Conservation (phyloP, 1,140 invertebrate genomes). For the Cephus cinctus region DNA sequence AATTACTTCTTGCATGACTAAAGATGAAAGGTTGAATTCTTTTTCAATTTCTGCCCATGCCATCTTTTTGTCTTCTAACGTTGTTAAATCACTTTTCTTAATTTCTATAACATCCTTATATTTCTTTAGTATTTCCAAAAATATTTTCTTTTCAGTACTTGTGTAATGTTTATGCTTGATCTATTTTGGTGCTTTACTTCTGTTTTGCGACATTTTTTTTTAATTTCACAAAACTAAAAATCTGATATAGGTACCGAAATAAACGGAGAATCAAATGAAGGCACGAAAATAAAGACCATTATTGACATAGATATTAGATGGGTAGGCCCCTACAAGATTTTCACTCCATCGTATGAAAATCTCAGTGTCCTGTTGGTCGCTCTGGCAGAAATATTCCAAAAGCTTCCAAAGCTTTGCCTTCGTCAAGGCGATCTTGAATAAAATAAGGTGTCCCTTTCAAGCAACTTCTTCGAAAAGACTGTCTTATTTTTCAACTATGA, state of each 20-base stretch:
- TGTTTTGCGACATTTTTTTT: too few species aligned
- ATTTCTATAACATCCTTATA: conserved; percentile 1
- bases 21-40: neutral
- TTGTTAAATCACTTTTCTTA: conserved; percentile 2
- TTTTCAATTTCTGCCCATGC: conserved; percentile 7
- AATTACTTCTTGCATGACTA: neutral
- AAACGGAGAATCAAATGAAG: neutral
- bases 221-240: too few species aligned
- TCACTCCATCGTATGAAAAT: neutral
- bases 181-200: too few species aligned
- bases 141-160: neutral
- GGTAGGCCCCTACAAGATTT: neutral
- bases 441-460: neutral
- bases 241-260: too few species aligned
- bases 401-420: neutral
- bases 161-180: conserved; percentile 4
- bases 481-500: conserved; percentile 1
- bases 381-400: neutral
- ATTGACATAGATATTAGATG: neutral
- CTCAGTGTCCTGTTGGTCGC: neutral
- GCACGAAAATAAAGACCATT: neutral
- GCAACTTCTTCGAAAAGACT: neutral
- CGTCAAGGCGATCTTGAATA: neutral
- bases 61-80: conserved; percentile 3
- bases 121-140: conserved; percentile 10